Evolutionary conservation across 2,888 invertebrate species (phyloP).

Genomic region (Alcis repandata): DNA sequence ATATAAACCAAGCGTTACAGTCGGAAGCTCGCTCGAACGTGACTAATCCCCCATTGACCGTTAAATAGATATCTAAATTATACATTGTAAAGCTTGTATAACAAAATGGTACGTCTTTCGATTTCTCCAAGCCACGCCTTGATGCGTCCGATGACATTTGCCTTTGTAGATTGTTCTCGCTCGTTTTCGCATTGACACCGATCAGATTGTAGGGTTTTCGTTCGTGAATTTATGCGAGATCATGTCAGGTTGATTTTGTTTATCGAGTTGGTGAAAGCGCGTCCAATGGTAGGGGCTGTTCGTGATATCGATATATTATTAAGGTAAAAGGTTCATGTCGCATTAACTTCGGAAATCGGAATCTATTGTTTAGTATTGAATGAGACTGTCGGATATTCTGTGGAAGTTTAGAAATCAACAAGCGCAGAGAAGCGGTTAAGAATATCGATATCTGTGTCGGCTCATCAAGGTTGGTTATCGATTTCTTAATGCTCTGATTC

Average conservation of each 20-base stretch:
- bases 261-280: constrained; percentile 58
- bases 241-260: constrained; percentile 58
- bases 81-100: constrained; percentile 59
- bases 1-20: constrained; percentile 35
- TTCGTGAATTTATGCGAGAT: constrained; percentile 59
- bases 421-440: neutral
- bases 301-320: constrained; percentile 36
- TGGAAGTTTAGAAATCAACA: constrained; percentile 28
- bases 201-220: constrained; percentile 57
- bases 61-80: constrained; percentile 51
- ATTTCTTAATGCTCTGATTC: constrained; percentile 34
- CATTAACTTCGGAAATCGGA: constrained; percentile 17
- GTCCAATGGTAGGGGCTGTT: constrained; percentile 47
- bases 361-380: constrained; percentile 37
- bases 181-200: constrained; percentile 65
- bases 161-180: constrained; percentile 60
- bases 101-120: constrained; percentile 53
- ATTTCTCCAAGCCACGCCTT: constrained; percentile 57
- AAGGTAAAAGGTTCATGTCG: constrained; percentile 31
- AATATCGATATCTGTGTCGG: constrained; percentile 25
- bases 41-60: constrained; percentile 65
- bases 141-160: constrained; percentile 74
- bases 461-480: constrained; percentile 26
- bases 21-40: constrained; percentile 64
- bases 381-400: constrained; percentile 22